Base-by-base conservation (phyloP, 30 jellyfish, hydroid and myxozoan species). In the Clytia hemisphaerica region DNA sequence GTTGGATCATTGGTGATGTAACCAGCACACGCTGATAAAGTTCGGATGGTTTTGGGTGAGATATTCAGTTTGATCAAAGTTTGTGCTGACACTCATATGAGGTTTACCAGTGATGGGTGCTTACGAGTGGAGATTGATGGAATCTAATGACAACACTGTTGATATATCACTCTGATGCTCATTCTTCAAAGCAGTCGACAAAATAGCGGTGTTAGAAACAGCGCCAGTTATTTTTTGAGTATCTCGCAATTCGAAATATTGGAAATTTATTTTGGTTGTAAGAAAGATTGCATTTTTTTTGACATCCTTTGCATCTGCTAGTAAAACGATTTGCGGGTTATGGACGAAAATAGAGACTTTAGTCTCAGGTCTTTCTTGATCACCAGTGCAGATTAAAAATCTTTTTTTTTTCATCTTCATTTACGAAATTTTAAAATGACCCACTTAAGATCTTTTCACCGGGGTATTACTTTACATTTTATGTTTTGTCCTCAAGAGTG, bases 31-130 rank as follows among this genome's bases (percentile, higher is more conserved):
- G 93, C 93, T 67, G 84, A 61, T 14, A 88, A 58, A 3, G 94
- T 88, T 16, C 64, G 72, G 45, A 88, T 88, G 0, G 97, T 88
- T 26, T 84, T 79, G 0, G 97, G 97, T 0, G 97, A 88, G 16
- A 88, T 45, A 37, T 67, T 88, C 58, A 83, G 75, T 37, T 30
- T 53, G 1, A 88, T n/a, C 55, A 21, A 69, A 48, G 10, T 84
- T 60, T 14, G 94, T 66, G 70, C 58, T 34, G 33, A 88, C 58
- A 40, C 66, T 60, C 75, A 88, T 53, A 67, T 88, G 97, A 1
- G 94, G 97, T 65, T 88, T 88, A 35, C 94, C 92, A 1, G 92
- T 92, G 18, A 79, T 62, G 2, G 94, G 93, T 10, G 90, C 88
- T 4, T 76, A 65, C 45, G 94, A 68, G 58, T 88, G 94, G 22